Percentiles rank a stretch among this genome's conserved stretches.
These are phyloP conservation scores for Fregata magnificens DNA, from an alignment of 2,113 vertebrate genomes.

Conservation along the genomic window DNA sequence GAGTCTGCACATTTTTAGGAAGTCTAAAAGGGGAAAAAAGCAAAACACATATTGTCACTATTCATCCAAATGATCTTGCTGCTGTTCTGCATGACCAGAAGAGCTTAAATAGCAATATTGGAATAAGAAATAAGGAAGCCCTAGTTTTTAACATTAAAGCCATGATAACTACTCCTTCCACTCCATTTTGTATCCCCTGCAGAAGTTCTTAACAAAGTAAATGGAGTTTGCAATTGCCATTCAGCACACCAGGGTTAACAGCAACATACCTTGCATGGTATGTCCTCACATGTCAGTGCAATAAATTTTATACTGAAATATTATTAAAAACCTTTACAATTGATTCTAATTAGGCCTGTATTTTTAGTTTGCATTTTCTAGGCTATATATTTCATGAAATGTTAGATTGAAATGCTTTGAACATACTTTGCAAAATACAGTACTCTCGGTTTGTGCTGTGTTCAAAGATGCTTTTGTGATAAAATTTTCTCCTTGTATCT, in stretches of 20 bases:
- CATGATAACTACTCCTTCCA: neutral
- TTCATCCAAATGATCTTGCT: neutral
- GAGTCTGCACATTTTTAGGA: neutral
- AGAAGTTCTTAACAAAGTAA: neutral
- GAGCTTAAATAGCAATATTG: neutral
- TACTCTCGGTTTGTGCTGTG: fast-evolving
- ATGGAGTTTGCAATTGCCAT: neutral
- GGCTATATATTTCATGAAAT: neutral
- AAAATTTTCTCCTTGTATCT: neutral
- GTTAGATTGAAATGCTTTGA: neutral
- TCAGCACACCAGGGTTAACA: neutral
- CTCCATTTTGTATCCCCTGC: neutral
- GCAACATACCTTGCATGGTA: neutral
- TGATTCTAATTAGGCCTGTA: neutral
- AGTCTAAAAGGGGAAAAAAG: neutral
- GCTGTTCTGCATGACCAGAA: neutral
- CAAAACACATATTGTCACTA: neutral
- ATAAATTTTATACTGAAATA: neutral
- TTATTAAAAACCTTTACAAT: neutral
- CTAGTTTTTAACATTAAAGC: neutral
- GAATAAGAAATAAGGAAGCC: neutral
- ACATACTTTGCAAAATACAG: neutral
- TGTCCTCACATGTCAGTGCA: neutral
- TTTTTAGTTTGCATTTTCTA: neutral
- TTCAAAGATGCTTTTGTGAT: slow-evolving; percentile 11